Base-by-base conservation (phyloP, 2,797 vertebrate species). In the Ispidina picta region DNA sequence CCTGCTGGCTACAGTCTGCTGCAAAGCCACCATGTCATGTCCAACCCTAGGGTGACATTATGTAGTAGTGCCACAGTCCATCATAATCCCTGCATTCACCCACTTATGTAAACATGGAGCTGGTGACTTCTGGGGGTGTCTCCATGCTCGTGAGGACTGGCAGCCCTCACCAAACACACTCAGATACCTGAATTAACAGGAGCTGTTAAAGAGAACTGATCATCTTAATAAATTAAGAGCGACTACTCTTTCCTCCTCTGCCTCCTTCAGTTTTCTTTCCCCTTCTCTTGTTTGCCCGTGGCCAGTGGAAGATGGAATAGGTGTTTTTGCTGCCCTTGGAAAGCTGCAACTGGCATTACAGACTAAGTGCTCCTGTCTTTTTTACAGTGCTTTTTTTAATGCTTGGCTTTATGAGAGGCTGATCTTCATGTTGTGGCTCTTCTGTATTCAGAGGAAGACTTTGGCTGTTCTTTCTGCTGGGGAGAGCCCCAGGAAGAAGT, bases 381-480 rank as follows among this genome's bases (percentile, higher is more conserved):
- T 84, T 65, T 74, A 35, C 55, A 43, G 43, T 43, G 31, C 55
- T 41, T 7, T 51, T 73, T 66, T 54, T n/a, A 60, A 21, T 68
- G 52, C 76, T 90, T 89, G 62, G 52, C 86, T 95, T 90, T 85
- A 62, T 41, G 71, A 80, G 81, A 77, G 49, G 60, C 54, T 79
- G 52, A 22, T 56, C 15, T 70, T 92, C 46, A 49, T 62, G 9
- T 58, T 82, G n/a, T 51, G 46, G 64, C 41, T 72, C 3, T 56
- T 33, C 59, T 58, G n/a, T 84, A 51, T 64, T 81, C 46, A 55
- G 77, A 70, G 46, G n/a, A 86, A 73, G 68, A 52, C 44, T 79
- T 78, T 26, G 41, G 37, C 28, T 84, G n/a, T 80, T 89, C 58
- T 51, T 89, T 74, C 62, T 87, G 31, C n/a, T 74, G 56, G 80